These are phyloP conservation scores for Poeciliopsis presidionis DNA, from an alignment of 2,797 vertebrate genomes.

Conservation along the genomic window DNA sequence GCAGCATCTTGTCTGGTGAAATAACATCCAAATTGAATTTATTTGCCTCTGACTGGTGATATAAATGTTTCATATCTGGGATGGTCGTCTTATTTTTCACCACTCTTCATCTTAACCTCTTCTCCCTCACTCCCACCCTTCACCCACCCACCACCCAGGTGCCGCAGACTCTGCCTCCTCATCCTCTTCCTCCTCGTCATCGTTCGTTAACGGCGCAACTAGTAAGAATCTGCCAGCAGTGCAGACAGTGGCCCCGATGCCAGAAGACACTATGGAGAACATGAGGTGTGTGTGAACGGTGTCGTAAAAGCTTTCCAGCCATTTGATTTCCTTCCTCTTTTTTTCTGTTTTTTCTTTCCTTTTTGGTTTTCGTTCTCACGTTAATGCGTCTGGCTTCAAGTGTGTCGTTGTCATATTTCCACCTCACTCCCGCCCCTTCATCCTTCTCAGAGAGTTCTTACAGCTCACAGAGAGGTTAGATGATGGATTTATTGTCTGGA, in stretches of 20 bases:
- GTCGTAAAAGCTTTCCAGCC: slow-evolving; percentile 24
- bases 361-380: slow-evolving; percentile 43
- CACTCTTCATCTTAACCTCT: neutral
- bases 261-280: slow-evolving; percentile 96
- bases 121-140: neutral
- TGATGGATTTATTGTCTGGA: slow-evolving; percentile 14
- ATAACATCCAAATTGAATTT: slow-evolving; percentile 59
- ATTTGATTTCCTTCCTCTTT: slow-evolving; percentile 43
- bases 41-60: slow-evolving; percentile 15
- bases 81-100: slow-evolving; percentile 23
- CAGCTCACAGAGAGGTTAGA: slow-evolving; percentile 26
- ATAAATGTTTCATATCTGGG: slow-evolving; percentile 33
- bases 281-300: slow-evolving; percentile 87
- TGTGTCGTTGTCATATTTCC: slow-evolving; percentile 43
- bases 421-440: slow-evolving; percentile 46
- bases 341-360: slow-evolving; percentile 24
- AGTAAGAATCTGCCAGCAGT: slow-evolving; percentile 99
- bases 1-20: slow-evolving; percentile 46
- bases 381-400: slow-evolving; percentile 58
- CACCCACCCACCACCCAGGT: slow-evolving; percentile 77
- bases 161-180: slow-evolving; percentile 96
- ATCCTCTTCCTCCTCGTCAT: slow-evolving; percentile 95
- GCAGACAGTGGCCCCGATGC: slow-evolving; percentile 98
- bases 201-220: slow-evolving; percentile 97
- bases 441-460: slow-evolving; percentile 25